phyloP scores from a whole-genome alignment of 1,140 invertebrate genomes.

The Carposina sasakii region DNA sequence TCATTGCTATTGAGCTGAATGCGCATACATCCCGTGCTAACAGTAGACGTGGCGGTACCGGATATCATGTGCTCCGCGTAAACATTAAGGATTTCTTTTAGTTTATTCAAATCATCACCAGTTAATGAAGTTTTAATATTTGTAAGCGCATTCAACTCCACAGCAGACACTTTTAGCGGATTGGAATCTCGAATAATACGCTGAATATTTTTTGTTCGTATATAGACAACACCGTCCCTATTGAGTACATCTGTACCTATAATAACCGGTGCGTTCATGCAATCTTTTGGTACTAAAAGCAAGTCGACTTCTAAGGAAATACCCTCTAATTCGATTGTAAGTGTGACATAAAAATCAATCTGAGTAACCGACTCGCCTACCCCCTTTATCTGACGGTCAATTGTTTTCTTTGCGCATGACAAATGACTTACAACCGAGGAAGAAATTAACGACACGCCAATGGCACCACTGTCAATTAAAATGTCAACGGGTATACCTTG shows the following conservation, averaged over 20 bases:
- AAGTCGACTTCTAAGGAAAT: conserved; percentile 10
- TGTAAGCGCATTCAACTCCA: neutral
- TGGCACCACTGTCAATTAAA: conserved; percentile 9
- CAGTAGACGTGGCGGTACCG: neutral
- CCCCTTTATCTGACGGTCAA: neutral
- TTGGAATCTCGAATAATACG: neutral
- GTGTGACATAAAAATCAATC: neutral
- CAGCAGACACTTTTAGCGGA: neutral
- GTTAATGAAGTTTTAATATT: neutral
- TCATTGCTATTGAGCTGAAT: neutral
- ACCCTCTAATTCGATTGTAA: conserved; percentile 3
- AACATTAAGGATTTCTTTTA: neutral
- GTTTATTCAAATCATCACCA: neutral
- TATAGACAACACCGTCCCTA: conserved; percentile 5
- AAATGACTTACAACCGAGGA: neutral
- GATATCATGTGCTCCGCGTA: neutral
- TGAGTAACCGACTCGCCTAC: neutral
- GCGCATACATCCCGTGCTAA: neutral
- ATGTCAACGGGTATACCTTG: conserved; percentile 6
- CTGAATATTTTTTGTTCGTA: conserved; percentile 5
- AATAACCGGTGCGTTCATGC: neutral
- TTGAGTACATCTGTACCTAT: conserved; percentile 14
- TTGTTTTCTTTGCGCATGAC: neutral
- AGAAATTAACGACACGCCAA: conserved; percentile 8
- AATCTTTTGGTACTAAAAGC: neutral